These are phyloP conservation scores for Ormyrus labotus DNA, from an alignment of 2,888 invertebrate species.

Conservation along the genomic window DNA sequence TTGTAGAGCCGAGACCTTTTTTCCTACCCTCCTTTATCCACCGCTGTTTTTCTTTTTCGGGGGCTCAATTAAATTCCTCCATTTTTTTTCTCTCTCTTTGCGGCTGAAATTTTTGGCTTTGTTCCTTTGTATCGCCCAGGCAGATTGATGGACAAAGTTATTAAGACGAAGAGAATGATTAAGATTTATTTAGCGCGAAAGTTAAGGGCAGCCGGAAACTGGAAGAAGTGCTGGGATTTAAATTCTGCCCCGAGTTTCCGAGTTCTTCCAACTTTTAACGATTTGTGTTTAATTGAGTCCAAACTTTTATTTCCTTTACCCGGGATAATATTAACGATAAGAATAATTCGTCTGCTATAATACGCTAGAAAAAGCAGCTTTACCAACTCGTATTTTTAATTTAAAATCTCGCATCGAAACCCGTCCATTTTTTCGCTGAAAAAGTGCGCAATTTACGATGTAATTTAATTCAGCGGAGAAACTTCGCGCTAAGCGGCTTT, in stretches of 20 bases:
- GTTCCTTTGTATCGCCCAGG: conserved; percentile 23
- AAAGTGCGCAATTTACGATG: too few species aligned
- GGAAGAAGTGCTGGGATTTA: background rate
- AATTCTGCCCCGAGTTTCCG: background rate
- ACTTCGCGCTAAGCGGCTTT: too few species aligned
- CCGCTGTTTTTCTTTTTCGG: background rate
- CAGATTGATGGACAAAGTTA: conserved; percentile 42
- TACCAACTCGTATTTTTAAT: too few species aligned
- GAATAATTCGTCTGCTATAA: too few species aligned
- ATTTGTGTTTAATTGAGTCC: background rate
- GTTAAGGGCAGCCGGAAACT: background rate
- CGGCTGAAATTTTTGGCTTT: conserved; percentile 30
- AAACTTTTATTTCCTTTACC: background rate
- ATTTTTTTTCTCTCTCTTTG: background rate
- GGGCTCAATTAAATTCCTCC: conserved; percentile 39
- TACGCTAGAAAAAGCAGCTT: too few species aligned
- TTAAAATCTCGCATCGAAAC: too few species aligned
- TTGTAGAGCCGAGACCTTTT: conserved; percentile 17
- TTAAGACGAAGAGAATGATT: conserved; percentile 40
- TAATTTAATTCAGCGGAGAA: too few species aligned
- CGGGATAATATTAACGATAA: too few species aligned
- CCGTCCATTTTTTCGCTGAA: too few species aligned
- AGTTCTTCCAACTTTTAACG: background rate
- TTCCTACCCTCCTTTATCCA: conserved; percentile 4
- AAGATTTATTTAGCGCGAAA: conserved; percentile 31